Base-by-base conservation (phyloP, 2,888 invertebrate species). In the Ligdia adustata region DNA sequence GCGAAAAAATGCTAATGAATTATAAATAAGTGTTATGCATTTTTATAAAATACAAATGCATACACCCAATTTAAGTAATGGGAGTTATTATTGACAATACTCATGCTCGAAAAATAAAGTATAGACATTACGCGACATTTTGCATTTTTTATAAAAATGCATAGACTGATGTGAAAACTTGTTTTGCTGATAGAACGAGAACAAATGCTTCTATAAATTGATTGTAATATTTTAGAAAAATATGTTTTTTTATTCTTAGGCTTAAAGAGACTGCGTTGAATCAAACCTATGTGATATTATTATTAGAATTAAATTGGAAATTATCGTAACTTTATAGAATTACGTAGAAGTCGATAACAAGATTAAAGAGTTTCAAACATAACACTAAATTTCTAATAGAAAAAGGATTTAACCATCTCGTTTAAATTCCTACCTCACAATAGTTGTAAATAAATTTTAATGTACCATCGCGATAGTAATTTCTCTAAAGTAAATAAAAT, bases 201-300 rank as follows among this genome's bases (percentile, higher is more conserved):
- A 37, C 7, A 16, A 16, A 42, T 27, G 15, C 11, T 28, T 29
- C 29, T 28, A 29, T 34, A 35, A 43, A 22, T 43, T 20, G 33
- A 35, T 33, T 69, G 66, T 69, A 56, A 60, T 52, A 64, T 64
- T 52, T 78, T 85, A 85, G 82, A 87, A 87, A 87, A 86, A 86
- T 86, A 86, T 75, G 42, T 13, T 34, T 74, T 69, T 75, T n/a
- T n/a, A n/a, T n/a, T 75, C 64, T 74, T 75, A 78, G 60, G 67
- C 72, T 69, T 82, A 76, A 72, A 79, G 75, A 82, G 67, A 65
- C 72, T 72, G 79, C 71, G 64, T 75, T 73, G 64, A 71, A 74
- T 78, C 52, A 38, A 66, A 62, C 62, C 63, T 70, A 27, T 4
- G 9, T 27, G n/a, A 16, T 4, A 72, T 67, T 64, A 63, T 59